Percentiles rank a stretch among this genome's conserved stretches.
Evolutionary conservation across 2,113 vertebrate genomes (phyloP).

Genomic region (Papio anubis): DNA sequence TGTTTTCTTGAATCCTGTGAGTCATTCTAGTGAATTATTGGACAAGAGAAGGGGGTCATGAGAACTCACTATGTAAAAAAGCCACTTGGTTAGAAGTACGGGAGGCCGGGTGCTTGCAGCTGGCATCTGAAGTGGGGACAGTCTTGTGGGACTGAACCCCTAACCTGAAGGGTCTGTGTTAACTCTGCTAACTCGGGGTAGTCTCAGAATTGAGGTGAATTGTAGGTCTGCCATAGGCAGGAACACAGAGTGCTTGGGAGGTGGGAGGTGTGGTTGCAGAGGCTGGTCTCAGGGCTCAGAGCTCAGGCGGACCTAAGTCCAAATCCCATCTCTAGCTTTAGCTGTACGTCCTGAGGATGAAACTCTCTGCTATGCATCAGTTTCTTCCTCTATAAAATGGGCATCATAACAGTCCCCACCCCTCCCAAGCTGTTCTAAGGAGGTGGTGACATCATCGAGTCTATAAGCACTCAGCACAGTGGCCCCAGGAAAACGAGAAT

Average conservation of each 20-base stretch:
- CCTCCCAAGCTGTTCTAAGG: neutral
- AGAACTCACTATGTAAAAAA: rapidly evolving
- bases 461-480: neutral
- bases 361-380: neutral
- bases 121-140: neutral
- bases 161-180: neutral
- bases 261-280: rapidly evolving
- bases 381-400: neutral
- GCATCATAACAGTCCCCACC: neutral
- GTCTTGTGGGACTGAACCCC: neutral
- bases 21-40: neutral
- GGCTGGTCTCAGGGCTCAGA: neutral
- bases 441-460: rapidly evolving
- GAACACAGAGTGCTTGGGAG: rapidly evolving
- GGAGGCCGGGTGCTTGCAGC: neutral
- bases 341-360: neutral
- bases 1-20: neutral
- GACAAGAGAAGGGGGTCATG: rapidly evolving
- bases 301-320: neutral
- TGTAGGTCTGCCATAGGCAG: neutral
- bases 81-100: rapidly evolving
- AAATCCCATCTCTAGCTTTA: neutral
- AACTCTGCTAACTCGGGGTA: neutral
- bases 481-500: neutral
- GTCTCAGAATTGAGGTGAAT: neutral